Evolutionary conservation across 1,140 invertebrate species (phyloP).

Genomic region (Liolophura sinensis): DNA sequence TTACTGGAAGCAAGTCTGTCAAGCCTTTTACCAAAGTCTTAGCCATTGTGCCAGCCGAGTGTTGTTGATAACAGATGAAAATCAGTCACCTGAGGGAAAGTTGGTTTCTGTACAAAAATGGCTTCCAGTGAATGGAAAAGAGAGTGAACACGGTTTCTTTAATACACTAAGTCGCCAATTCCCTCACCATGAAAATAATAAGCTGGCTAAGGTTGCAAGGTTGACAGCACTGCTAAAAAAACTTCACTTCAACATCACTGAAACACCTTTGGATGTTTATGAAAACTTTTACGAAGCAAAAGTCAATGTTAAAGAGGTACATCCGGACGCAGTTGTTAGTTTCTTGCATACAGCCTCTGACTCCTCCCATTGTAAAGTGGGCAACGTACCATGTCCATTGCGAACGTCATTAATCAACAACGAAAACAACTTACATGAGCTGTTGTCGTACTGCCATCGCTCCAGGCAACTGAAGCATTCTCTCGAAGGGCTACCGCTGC

Average conservation of each 20-base stretch:
- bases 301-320: slow-evolving; percentile 4
- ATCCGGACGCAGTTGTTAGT: slow-evolving; percentile 4
- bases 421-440: neutral
- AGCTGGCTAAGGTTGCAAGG: slow-evolving; percentile 13
- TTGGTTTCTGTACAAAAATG: slow-evolving; percentile 6
- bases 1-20: slow-evolving; percentile 15
- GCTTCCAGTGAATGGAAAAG: slow-evolving; percentile 14
- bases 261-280: slow-evolving; percentile 3
- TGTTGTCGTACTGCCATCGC: neutral
- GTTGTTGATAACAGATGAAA: neutral
- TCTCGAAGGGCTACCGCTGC: neutral
- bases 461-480: slow-evolving; percentile 8
- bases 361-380: slow-evolving; percentile 2
- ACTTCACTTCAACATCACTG: too few relatives aligned
- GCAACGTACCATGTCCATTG: neutral
- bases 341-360: slow-evolving; percentile 14
- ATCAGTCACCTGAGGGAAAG: slow-evolving; percentile 6
- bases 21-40: slow-evolving; percentile 5
- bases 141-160: slow-evolving; percentile 5
- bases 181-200: neutral
- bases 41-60: neutral
- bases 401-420: slow-evolving; percentile 8
- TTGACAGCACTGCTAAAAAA: slow-evolving; percentile 5
- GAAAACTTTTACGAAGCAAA: slow-evolving; percentile 8
- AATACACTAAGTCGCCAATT: neutral